Conservation (phyloP, 2,797 vertebrate species). For the Sebastes umbrosus region DNA sequence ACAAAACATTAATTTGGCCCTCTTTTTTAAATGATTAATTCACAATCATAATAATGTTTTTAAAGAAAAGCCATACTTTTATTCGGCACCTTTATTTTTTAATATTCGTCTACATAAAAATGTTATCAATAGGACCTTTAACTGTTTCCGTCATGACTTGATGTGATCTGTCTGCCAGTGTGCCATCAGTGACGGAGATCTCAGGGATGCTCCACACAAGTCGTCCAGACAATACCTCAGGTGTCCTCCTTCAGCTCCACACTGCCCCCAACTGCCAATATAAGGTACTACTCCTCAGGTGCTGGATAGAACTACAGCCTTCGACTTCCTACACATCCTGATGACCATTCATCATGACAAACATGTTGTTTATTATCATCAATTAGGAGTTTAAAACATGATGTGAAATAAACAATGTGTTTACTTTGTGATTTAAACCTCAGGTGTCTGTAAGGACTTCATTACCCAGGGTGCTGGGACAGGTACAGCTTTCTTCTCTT, state of each 20-base stretch:
- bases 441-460: slow-evolving; percentile 92
- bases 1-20: no score
- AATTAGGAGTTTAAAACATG: not conserved
- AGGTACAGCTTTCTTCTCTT: slow-evolving; percentile 80
- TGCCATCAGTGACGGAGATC: slow-evolving; percentile 88
- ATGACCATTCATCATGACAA: not conserved
- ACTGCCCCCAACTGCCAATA: slow-evolving; percentile 94
- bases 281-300: slow-evolving; percentile 81
- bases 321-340: not conserved
- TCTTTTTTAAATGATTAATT: no score
- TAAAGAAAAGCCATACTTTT: no score
- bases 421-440: not conserved
- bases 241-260: slow-evolving; percentile 87
- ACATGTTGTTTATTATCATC: not conserved
- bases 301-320: not conserved
- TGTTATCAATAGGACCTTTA: no score
- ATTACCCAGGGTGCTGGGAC: slow-evolving; percentile 90
- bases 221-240: slow-evolving; percentile 84
- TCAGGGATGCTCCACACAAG: slow-evolving; percentile 91
- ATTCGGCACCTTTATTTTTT: no score
- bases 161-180: slow-evolving; percentile 69
- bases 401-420: not conserved
- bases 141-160: not conserved
- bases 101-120: no score
- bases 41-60: no score